Evolutionary conservation across 30 jellyfish, hydroid and myxozoan genomes (phyloP).

Genomic region (Turritopsis rubra): DNA sequence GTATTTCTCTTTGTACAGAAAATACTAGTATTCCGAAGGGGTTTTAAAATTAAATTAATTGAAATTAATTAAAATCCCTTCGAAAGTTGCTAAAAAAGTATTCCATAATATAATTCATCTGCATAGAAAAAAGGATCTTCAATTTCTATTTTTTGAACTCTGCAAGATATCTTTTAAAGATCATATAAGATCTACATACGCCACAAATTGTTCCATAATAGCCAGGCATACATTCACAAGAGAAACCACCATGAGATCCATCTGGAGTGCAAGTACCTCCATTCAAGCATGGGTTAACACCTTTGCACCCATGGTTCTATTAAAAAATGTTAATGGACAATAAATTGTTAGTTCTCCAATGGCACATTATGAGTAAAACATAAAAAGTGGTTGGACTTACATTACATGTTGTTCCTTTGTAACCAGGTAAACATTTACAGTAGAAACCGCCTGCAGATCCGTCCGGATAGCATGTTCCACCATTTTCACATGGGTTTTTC

Average conservation of each 20-base stretch:
- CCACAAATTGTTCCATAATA: slow-evolving; percentile 55
- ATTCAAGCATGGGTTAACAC: neutral
- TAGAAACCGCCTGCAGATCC: slow-evolving; percentile 51
- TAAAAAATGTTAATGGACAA: neutral
- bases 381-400: neutral
- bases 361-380: too few species aligned
- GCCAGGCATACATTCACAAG: slow-evolving; percentile 54
- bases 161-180: neutral
- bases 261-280: slow-evolving; percentile 21
- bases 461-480: slow-evolving; percentile 52
- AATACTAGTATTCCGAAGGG: too few species aligned
- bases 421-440: slow-evolving; percentile 60
- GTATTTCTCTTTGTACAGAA: too few species aligned
- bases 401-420: slow-evolving; percentile 30
- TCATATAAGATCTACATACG: slow-evolving; percentile 8
- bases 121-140: too few species aligned
- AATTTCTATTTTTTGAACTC: too few species aligned
- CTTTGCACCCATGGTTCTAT: slow-evolving; percentile 2
- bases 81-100: too few species aligned
- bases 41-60: too few species aligned
- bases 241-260: slow-evolving; percentile 11
- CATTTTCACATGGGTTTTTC: slow-evolving; percentile 67
- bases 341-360: neutral
- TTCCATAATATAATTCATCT: too few species aligned
- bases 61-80: too few species aligned